Percentiles rank a stretch among this genome's conserved stretches.
Evolutionary conservation across 2,888 invertebrate species (phyloP).

Genomic region (Temnothorax rugatulus): DNA sequence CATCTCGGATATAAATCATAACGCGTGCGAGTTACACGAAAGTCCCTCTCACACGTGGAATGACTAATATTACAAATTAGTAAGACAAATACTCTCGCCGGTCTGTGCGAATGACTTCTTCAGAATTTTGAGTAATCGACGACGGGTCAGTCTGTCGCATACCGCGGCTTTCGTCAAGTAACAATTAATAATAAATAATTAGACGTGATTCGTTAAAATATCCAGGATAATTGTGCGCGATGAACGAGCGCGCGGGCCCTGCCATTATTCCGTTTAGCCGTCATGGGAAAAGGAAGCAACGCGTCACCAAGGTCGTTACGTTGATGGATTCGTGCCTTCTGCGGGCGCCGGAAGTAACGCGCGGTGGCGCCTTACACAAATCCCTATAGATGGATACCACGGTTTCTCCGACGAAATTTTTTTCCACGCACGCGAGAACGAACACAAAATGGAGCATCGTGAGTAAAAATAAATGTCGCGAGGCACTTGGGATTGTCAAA

Average conservation of each 20-base stretch:
- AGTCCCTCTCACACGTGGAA: conserved; percentile 23
- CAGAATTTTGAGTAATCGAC: conserved; percentile 59
- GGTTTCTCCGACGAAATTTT: conserved; percentile 38
- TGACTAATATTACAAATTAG: conserved; percentile 73
- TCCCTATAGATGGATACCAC: conserved; percentile 44
- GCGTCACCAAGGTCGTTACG: conserved; percentile 85
- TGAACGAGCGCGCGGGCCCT: conserved; percentile 68
- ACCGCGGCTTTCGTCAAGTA: background rate
- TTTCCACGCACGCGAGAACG: background rate
- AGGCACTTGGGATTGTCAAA: conserved; percentile 32
- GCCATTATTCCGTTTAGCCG: conserved; percentile 64
- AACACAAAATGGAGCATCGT: background rate
- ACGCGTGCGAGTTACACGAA: conserved; percentile 47
- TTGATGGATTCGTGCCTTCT: conserved; percentile 81
- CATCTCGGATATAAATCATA: conserved; percentile 44
- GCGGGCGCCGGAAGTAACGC: conserved; percentile 79
- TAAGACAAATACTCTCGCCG: conserved; percentile 53
- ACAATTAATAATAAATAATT: conserved; percentile 84
- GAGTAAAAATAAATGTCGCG: conserved; percentile 13
- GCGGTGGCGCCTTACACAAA: conserved; percentile 72
- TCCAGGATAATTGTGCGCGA: conserved; percentile 72
- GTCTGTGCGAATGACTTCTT: conserved; percentile 38
- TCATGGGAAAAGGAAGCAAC: conserved; percentile 80
- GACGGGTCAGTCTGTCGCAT: conserved; percentile 36
- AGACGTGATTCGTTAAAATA: conserved; percentile 83